Percentiles rank a stretch among this genome's conserved stretches.
These are phyloP conservation scores for Girardia tigrina DNA, from an alignment of 2,888 invertebrate species.

Conservation along the genomic window DNA sequence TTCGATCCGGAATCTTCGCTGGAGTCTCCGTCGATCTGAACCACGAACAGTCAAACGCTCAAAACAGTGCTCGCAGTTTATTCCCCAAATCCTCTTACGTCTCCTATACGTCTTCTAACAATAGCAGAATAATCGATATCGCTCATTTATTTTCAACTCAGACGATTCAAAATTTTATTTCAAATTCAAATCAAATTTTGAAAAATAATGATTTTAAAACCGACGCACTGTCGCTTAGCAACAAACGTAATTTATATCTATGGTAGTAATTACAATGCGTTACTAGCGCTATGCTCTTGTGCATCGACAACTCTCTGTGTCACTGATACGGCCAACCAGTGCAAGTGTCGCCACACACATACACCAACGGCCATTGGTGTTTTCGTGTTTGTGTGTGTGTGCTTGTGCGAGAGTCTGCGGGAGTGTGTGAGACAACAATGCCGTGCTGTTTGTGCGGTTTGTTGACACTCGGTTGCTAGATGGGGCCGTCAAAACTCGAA, in stretches of 20 bases:
- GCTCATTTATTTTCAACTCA: not conserved
- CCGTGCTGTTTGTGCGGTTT: not conserved
- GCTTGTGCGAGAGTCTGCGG: not conserved
- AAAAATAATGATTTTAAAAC: not conserved
- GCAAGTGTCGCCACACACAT: not conserved
- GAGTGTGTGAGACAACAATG: not conserved
- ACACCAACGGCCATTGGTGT: not conserved
- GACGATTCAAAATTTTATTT: not conserved
- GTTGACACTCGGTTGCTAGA: not conserved
- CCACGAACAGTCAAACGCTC: not conserved
- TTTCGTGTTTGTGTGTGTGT: not conserved
- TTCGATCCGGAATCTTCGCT: slow-evolving; percentile 28
- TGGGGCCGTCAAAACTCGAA: not conserved
- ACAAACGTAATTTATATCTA: not conserved
- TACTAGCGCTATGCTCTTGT: not conserved
- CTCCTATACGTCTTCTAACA: not conserved
- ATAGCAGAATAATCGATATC: not conserved
- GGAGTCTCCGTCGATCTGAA: slow-evolving; percentile 20
- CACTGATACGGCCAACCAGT: not conserved
- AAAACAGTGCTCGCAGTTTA: not conserved
- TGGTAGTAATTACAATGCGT: not conserved
- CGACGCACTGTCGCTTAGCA: not conserved
- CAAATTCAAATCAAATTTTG: not conserved
- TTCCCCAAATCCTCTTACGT: not conserved
- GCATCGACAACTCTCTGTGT: not conserved